Percentiles rank a stretch among this genome's conserved stretches.
phyloP scores from a whole-genome alignment of 2,888 invertebrate genomes.

The Leucoma salicis region DNA sequence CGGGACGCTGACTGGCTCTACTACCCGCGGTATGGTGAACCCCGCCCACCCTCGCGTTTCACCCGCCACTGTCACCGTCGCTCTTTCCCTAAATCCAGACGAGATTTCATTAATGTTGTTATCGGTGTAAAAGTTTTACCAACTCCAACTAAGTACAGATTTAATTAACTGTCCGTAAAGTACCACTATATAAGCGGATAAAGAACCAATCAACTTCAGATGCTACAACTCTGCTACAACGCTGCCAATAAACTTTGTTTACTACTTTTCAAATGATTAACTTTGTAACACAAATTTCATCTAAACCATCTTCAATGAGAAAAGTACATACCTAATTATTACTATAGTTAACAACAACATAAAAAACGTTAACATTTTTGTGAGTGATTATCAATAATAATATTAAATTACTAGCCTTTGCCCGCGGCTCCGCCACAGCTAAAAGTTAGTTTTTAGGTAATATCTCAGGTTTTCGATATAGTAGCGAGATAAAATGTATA shows the following conservation, averaged over 20 bases:
- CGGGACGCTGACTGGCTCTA: conserved; percentile 64
- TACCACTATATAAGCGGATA: conserved; percentile 56
- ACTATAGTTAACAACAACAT: too few species aligned
- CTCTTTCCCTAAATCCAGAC: conserved; percentile 71
- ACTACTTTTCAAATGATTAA: conserved; percentile 47
- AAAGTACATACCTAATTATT: too few species aligned
- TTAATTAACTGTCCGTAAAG: conserved; percentile 78
- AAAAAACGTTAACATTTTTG: too few species aligned
- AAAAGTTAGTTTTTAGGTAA: too few species aligned
- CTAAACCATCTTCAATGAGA: too few species aligned
- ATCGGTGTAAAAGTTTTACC: conserved; percentile 74
- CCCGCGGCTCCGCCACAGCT: too few species aligned
- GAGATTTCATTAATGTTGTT: conserved; percentile 80
- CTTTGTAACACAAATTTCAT: conserved; percentile 36
- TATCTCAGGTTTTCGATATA: too few species aligned
- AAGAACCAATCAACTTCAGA: conserved; percentile 45
- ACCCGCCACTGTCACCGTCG: conserved; percentile 64
- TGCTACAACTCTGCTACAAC: too few species aligned
- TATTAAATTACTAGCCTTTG: too few species aligned
- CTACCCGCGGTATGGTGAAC: conserved; percentile 43
- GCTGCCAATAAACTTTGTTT: too few species aligned
- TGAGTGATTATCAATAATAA: too few species aligned
- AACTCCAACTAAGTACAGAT: conserved; percentile 69
- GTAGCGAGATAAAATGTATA: too few species aligned
- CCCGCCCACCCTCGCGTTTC: conserved; percentile 59